phyloP scores from a whole-genome alignment of 2,888 invertebrate genomes.

The Coleophora deauratella region DNA sequence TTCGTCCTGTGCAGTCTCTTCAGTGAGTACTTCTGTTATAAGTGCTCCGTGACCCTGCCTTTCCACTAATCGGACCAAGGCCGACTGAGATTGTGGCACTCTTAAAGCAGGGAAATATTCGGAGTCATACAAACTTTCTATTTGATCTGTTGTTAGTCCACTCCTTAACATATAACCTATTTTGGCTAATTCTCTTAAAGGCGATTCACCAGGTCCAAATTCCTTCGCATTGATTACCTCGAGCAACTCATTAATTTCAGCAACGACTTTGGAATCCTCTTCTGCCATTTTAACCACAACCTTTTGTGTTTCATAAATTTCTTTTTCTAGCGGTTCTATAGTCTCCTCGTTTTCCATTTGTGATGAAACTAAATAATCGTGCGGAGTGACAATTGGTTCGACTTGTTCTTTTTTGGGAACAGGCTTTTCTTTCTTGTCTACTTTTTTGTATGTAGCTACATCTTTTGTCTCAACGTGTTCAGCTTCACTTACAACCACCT shows the following conservation, averaged over 20 bases:
- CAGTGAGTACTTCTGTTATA: conserved; percentile 86
- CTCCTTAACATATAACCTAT: conserved; percentile 85
- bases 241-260: conserved; percentile 84
- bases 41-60: conserved; percentile 86
- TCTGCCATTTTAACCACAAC: conserved; percentile 71
- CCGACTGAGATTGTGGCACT: conserved; percentile 88
- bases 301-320: conserved; percentile 70
- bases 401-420: conserved; percentile 56
- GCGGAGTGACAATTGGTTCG: conserved; percentile 65
- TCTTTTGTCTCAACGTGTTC: conserved; percentile 76
- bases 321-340: conserved; percentile 67
- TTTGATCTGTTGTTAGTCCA: conserved; percentile 83
- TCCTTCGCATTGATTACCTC: conserved; percentile 83
- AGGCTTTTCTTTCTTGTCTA: conserved; percentile 66
- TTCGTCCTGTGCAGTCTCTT: conserved; percentile 86
- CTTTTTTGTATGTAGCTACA: conserved; percentile 76
- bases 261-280: conserved; percentile 73
- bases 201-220: conserved; percentile 86
- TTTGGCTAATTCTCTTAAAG: conserved; percentile 86
- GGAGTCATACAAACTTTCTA: conserved; percentile 84
- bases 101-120: conserved; percentile 85
- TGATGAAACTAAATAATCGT: conserved; percentile 73
- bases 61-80: conserved; percentile 88
- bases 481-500: conserved; percentile 69
- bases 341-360: conserved; percentile 73